Conservation (phyloP, 2,888 invertebrate genomes). For the Machimus rusticus region DNA sequence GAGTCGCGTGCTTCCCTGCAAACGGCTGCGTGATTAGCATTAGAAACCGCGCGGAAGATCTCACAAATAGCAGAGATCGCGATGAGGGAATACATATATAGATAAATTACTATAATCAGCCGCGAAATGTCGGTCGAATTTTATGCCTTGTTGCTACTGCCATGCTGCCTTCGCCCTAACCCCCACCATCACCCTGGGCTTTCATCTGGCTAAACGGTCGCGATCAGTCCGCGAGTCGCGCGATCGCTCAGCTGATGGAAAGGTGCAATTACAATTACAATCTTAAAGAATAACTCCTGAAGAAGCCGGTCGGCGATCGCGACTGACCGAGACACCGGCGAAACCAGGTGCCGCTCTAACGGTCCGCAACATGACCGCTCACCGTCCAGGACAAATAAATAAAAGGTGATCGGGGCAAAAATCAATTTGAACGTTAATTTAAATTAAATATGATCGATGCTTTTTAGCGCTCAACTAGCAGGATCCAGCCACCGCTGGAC, state of each 20-base stretch:
- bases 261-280: slow-evolving; percentile 21
- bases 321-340: neutral
- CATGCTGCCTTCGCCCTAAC: neutral
- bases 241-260: slow-evolving; percentile 7
- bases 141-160: slow-evolving; percentile 29
- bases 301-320: neutral
- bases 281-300: neutral
- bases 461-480: neutral
- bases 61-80: neutral
- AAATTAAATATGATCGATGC: neutral
- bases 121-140: slow-evolving; percentile 35
- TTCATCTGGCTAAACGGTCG: neutral
- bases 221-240: neutral
- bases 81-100: neutral
- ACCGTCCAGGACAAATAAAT: neutral
- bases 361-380: neutral
- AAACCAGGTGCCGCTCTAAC: neutral
- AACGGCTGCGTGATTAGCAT: neutral
- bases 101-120: slow-evolving; percentile 20
- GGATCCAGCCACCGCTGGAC: neutral
- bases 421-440: neutral
- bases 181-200: neutral
- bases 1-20: slow-evolving; percentile 16
- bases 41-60: neutral
- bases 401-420: neutral